Percentiles rank a stretch among this genome's conserved stretches.
These are phyloP conservation scores for Hippocampus guttulatus DNA, from an alignment of 2,113 vertebrate genomes.

Conservation along the genomic window DNA sequence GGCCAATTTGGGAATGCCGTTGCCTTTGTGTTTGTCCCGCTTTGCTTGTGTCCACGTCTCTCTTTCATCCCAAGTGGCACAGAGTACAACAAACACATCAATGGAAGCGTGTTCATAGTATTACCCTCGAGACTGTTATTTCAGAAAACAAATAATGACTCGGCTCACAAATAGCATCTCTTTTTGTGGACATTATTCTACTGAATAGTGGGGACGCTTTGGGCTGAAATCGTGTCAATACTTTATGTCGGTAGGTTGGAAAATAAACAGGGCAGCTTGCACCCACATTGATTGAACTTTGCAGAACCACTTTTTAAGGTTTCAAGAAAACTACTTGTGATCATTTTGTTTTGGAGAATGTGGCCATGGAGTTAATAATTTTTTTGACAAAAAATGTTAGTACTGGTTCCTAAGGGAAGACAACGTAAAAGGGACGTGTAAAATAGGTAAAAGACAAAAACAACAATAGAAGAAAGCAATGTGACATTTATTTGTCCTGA, in stretches of 20 bases:
- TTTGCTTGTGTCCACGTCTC: conserved; percentile 17
- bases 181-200: conserved; percentile 19
- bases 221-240: conserved; percentile 32
- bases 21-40: conserved; percentile 11
- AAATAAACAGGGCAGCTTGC: conserved; percentile 1
- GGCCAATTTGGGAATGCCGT: conserved; percentile 2
- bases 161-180: conserved; percentile 30
- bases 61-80: conserved; percentile 30
- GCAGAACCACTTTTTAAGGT: conserved; percentile 1
- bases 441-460: background rate
- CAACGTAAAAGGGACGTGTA: background rate
- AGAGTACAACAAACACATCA: conserved; percentile 12
- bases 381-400: background rate
- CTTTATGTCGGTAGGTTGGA: conserved; percentile 25
- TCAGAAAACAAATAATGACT: conserved; percentile 46
- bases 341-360: background rate
- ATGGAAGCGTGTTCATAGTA: conserved; percentile 19
- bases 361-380: background rate
- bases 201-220: conserved; percentile 28
- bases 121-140: no score
- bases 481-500: no score
- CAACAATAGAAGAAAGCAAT: no score
- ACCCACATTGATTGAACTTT: background rate
- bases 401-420: background rate
- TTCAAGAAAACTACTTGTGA: conserved; percentile 1